phyloP scores from a whole-genome alignment of 1,140 invertebrate genomes.

The Achroia grisella region DNA sequence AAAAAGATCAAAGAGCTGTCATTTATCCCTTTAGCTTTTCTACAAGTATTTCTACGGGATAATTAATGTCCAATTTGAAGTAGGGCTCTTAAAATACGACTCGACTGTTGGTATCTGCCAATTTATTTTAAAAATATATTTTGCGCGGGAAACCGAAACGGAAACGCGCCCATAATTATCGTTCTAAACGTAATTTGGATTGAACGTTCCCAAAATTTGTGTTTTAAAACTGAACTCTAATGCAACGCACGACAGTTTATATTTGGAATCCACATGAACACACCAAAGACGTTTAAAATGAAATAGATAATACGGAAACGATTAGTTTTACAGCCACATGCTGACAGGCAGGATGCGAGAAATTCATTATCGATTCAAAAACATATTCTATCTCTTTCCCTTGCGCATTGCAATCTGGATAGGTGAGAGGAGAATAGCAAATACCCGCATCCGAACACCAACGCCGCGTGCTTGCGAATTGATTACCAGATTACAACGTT shows the following conservation, averaged over 20 bases:
- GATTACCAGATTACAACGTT: not conserved
- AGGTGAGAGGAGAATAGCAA: conserved; percentile 11
- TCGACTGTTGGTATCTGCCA: conserved; percentile 15
- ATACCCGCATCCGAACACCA: conserved; percentile 43
- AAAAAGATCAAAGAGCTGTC: no score
- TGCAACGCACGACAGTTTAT: not conserved
- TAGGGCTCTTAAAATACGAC: not conserved
- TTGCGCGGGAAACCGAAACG: conserved; percentile 52
- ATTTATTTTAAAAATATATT: conserved; percentile 41
- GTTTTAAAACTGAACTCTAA: conserved; percentile 3
- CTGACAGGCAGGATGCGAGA: conserved; percentile 61
- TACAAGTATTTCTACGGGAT: no score
- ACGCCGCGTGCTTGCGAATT: conserved; percentile 35
- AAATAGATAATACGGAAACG: conserved; percentile 40
- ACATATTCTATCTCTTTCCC: conserved; percentile 28
- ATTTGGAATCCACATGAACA: not conserved
- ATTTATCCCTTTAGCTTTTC: no score
- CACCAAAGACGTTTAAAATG: conserved; percentile 23
- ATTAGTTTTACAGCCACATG: conserved; percentile 66
- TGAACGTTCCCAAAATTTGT: not conserved
- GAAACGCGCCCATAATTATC: conserved; percentile 54
- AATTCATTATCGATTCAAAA: conserved; percentile 65
- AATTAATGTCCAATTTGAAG: not conserved
- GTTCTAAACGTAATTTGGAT: conserved; percentile 12
- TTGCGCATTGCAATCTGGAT: not conserved